Evolutionary conservation across 2,888 invertebrate species (phyloP).

Genomic region (Schizotus pectinicornis): DNA sequence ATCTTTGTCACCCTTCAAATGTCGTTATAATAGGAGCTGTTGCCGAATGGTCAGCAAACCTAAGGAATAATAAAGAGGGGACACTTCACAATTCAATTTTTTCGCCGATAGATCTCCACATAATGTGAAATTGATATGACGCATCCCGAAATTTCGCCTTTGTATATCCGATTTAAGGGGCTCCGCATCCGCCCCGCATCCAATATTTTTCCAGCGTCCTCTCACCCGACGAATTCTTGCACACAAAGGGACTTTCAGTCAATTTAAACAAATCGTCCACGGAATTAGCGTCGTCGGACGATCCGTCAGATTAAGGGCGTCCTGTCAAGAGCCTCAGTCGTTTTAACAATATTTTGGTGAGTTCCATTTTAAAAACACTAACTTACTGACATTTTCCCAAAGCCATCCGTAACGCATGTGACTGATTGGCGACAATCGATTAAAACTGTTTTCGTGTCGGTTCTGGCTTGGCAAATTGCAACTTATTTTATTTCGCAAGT

Average conservation of each 20-base stretch:
- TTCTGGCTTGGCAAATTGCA: no score
- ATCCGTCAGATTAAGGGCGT: no score
- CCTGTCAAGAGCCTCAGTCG: no score
- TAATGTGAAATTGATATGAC: conserved; percentile 59
- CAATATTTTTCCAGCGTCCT: conserved; percentile 5
- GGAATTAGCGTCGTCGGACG: conserved; percentile 2
- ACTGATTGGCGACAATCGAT: no score
- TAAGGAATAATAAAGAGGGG: conserved; percentile 55
- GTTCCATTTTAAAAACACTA: no score
- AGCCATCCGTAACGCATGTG: no score
- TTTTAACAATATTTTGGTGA: no score
- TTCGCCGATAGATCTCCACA: conserved; percentile 56
- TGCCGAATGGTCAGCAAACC: conserved; percentile 53
- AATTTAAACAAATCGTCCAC: conserved; percentile 27
- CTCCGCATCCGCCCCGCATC: conserved; percentile 10
- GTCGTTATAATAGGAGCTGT: conserved; percentile 52
- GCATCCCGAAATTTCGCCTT: conserved; percentile 49
- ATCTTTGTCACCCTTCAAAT: conserved; percentile 56
- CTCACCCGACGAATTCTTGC: background rate
- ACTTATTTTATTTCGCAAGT: no score
- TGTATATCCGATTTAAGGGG: conserved; percentile 32
- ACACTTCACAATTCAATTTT: conserved; percentile 57
- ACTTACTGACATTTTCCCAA: no score
- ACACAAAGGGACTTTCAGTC: conserved; percentile 23
- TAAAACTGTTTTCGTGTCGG: no score